Evolutionary conservation across 1,140 invertebrate species (phyloP), one percentile per base, ranked within the genome.

Genomic region (Tachypleus tridentatus): DNA sequence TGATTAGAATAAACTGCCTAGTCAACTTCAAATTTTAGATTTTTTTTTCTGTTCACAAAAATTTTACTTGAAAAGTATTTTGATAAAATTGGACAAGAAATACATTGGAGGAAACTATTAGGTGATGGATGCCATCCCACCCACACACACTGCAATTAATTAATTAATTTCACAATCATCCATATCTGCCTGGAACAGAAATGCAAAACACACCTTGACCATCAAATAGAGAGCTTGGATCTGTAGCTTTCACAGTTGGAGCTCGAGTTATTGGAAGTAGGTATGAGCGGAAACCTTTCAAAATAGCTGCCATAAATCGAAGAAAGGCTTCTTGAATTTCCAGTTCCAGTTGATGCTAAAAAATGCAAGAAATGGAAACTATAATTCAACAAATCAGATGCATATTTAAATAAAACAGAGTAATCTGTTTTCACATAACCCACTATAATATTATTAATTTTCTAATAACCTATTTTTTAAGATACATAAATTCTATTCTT

Each of bases 271-370:
- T 98, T 3, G 97, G 97, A 64, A 93, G 82, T 54, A 99, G 79
- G 77, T 85, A 97, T 58, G 83, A 80, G 59, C 91, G 82, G 78
- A 99, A 99, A 4, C 94, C 95, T 75, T 90, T 89, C 67, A 99
- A 77, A 64, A 97, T 88, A 54, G 86, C 83, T 4, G 92, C 93
- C 87, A 97, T 98, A 74, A 99, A 99, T 60, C 90, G 83, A 50
- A 99, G 80, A 79, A 99, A 99, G 5, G 93, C 91, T 77, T 98
- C 96, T 78, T 98, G 94, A 64, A 99, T 98, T 77, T 91, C 87
- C 60, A 95, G 79, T 74, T 98, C 95, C 67, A 96, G 76, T 63
- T 77, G 82, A 80, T 89, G 83, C 82, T 87, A 67, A 51, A 72
- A 60, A 61, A 57, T 51, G 71, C 59, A 77, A 29, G 29, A 29